These are phyloP conservation scores for Watsonalla cultraria DNA, from an alignment of 2,888 invertebrate genomes.

Conservation along the genomic window DNA sequence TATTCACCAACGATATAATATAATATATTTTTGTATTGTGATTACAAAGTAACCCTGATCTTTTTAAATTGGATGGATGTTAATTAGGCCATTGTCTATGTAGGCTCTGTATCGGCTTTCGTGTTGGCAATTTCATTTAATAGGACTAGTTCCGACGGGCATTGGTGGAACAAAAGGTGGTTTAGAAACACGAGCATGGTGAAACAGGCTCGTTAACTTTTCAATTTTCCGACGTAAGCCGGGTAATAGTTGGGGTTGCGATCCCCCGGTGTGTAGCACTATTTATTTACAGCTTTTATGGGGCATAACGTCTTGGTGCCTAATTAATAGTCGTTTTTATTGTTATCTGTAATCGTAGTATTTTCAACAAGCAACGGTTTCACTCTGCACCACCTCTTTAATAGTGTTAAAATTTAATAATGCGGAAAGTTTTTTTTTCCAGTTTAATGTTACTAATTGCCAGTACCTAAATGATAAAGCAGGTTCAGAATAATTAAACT, in stretches of 20 bases:
- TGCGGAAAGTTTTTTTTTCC: too few relatives aligned
- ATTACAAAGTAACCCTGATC: constrained; percentile 13
- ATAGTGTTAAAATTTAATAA: too few relatives aligned
- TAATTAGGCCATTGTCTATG: constrained; percentile 47
- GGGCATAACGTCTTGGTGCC: background rate
- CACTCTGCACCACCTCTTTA: too few relatives aligned
- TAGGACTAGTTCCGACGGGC: constrained; percentile 49
- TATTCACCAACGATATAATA: too few relatives aligned
- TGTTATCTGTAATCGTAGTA: background rate
- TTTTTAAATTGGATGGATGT: constrained; percentile 4
- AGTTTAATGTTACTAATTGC: too few relatives aligned
- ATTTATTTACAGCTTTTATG: constrained; percentile 21
- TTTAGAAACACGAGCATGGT: constrained; percentile 47
- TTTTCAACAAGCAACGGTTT: too few relatives aligned
- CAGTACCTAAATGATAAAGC: too few relatives aligned
- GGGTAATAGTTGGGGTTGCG: constrained; percentile 12
- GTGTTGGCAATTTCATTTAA: constrained; percentile 60
- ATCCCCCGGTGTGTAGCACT: constrained; percentile 17
- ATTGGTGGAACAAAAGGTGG: constrained; percentile 55
- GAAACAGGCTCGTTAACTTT: constrained; percentile 73
- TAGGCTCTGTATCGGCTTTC: constrained; percentile 27
- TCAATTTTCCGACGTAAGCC: constrained; percentile 68
- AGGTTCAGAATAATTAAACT: too few relatives aligned
- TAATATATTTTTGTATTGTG: too few relatives aligned
- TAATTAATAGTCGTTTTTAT: background rate